A percentile compares a stretch with the other conserved stretches of the same genome.
Evolutionary conservation across 2,113 vertebrate species (phyloP).

Genomic region (Sturnira hondurensis): DNA sequence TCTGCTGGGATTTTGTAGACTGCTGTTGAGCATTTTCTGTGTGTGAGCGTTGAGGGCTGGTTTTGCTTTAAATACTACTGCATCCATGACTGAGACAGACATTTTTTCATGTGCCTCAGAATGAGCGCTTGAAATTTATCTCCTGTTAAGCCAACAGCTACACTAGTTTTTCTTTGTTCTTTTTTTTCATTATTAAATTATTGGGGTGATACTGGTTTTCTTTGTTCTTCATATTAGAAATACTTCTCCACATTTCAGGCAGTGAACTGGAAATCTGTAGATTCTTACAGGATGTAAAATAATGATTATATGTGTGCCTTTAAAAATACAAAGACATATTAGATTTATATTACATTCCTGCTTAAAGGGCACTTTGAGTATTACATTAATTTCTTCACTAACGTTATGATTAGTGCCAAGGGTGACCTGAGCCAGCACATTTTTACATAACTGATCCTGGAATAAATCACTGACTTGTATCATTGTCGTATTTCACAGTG

Average conservation of each 20-base stretch:
- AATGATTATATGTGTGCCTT: background rate
- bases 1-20: slow-evolving; percentile 23
- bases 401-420: slow-evolving; percentile 7
- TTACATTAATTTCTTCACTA: slow-evolving; percentile 23
- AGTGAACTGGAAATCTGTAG: slow-evolving; percentile 13
- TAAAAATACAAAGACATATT: background rate
- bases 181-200: background rate
- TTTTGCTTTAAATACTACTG: slow-evolving; percentile 30
- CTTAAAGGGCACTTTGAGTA: background rate
- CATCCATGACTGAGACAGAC: background rate
- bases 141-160: background rate
- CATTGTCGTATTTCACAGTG: background rate
- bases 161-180: slow-evolving; percentile 13
- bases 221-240: slow-evolving; percentile 46
- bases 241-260: slow-evolving; percentile 16
- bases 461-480: slow-evolving; percentile 11
- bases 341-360: background rate
- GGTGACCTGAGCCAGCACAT: background rate
- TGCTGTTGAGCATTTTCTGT: background rate
- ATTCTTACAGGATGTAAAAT: background rate
- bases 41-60: background rate
- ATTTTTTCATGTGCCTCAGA: background rate
- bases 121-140: background rate
- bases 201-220: background rate
- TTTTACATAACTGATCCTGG: slow-evolving; percentile 14